Percentiles rank a stretch among this genome's conserved stretches.
These are phyloP conservation scores for Montipora sp. DNA, from an alignment of 64 coral and sea anemone species.

Conservation along the genomic window DNA sequence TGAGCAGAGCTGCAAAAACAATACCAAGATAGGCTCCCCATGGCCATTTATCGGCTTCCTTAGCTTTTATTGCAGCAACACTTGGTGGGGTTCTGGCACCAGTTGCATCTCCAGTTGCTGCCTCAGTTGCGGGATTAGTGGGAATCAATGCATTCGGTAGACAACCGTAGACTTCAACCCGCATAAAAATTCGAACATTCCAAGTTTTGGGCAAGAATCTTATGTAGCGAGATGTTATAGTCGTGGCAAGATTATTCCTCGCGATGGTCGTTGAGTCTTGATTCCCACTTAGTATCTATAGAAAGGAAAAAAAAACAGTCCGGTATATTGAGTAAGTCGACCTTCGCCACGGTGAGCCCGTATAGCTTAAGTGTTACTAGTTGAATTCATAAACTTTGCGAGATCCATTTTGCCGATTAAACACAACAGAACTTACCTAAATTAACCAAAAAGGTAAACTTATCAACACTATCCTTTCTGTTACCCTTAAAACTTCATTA, in stretches of 20 bases:
- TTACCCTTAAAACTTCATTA: no score
- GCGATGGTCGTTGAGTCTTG: conserved; percentile 7
- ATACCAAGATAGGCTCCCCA: conserved; percentile 52
- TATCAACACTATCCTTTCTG: no score
- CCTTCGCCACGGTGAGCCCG: no score
- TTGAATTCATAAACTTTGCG: no score
- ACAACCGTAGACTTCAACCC: conserved; percentile 57
- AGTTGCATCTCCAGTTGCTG: neutral
- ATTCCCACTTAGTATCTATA: conserved; percentile 56
- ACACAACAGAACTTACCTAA: no score
- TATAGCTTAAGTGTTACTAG: no score
- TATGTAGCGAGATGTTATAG: conserved; percentile 22
- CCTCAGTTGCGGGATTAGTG: neutral
- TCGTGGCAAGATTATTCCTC: conserved; percentile 1
- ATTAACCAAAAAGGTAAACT: no score
- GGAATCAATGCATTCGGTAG: neutral
- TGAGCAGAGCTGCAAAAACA: conserved; percentile 27
- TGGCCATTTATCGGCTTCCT: conserved; percentile 17
- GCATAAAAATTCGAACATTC: conserved; percentile 19
- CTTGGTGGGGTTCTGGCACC: neutral
- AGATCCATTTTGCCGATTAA: no score
- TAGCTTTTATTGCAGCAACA: neutral
- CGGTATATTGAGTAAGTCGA: no score
- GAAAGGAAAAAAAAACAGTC: neutral
- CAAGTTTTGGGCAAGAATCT: conserved; percentile 33